Base-by-base conservation (phyloP, 1,140 invertebrate genomes). In the Galleria mellonella region DNA sequence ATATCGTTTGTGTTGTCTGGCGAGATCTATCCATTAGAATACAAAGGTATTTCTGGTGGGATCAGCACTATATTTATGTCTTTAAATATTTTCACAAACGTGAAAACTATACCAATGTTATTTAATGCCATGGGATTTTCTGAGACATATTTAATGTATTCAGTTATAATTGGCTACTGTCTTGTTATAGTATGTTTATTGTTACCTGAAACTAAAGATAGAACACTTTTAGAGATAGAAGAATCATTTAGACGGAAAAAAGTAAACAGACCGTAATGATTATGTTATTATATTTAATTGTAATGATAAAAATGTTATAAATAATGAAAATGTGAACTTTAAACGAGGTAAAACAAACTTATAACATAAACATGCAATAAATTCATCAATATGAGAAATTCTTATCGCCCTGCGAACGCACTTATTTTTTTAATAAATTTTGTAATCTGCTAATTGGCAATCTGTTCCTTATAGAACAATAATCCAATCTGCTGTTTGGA, bases 181-280 rank as follows among this genome's bases (percentile, higher is more conserved):
- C 37, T 64, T 10, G 13, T 39, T 4, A 41, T 65, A 9, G 40
- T 47, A 0, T 45, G 42, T 28, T 14, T 35, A 6, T 39, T 62
- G 11, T 29, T 66, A 9, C 66, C 66, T n/a, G 66, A 70, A 41
- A 70, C 66, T 4, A 70, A 66, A 38, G 62, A 62, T 38, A 60
- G 48, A 30, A 70, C 66, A 5, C 46, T 70, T 0, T 56, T 55
- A 43, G 59, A 66, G 5, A 70, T 70, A n/a, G 66, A 70, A 44
- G 62, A 70, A 32, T 55, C 59, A 31, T 64, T 64, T 40, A 40
- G 48, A 32, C 48, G 54, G 1, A 52, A 35, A 13, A 43, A 43
- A 39, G 8, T 1, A 36, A 36, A 11, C 3, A 4, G 6, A 13
- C 3, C 11, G 13, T 13, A 9, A 12, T 13, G 6, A 36, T 36